Conservation (phyloP, 2,888 invertebrate genomes). For the Luperina nickerlii region DNA sequence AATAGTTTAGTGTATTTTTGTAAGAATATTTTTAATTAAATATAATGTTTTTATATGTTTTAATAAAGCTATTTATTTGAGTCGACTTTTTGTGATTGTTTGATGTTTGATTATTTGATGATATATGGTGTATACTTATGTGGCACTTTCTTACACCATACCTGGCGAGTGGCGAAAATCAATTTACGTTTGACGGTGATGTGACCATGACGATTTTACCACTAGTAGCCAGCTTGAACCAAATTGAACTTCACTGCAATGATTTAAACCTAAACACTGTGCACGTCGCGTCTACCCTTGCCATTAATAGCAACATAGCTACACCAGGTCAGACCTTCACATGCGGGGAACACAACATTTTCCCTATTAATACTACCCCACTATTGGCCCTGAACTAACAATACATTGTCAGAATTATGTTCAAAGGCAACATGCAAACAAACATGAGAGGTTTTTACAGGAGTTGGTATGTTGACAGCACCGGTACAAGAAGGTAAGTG, state of each 20-base stretch:
- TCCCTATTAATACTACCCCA: constrained; percentile 73
- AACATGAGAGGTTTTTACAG: constrained; percentile 94
- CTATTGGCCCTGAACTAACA: constrained; percentile 70
- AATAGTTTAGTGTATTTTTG: constrained; percentile 28
- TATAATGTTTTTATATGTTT: not conserved
- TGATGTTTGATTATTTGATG: too few relatives aligned
- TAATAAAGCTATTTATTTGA: too few relatives aligned
- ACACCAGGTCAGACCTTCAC: constrained; percentile 65
- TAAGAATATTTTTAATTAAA: constrained; percentile 39
- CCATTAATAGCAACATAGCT: constrained; percentile 60
- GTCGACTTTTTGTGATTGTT: too few relatives aligned
- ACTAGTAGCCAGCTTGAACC: constrained; percentile 64
- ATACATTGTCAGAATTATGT: constrained; percentile 92
- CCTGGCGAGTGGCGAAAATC: constrained; percentile 68
- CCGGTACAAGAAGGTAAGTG: constrained; percentile 21
- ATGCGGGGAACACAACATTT: constrained; percentile 79
- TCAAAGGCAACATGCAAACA: constrained; percentile 92
- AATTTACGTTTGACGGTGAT: constrained; percentile 85
- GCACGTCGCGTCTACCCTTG: constrained; percentile 74
- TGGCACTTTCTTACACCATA: constrained; percentile 78
- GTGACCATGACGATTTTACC: constrained; percentile 79
- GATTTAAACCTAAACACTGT: constrained; percentile 78
- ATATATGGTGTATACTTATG: too few relatives aligned
- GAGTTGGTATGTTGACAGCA: constrained; percentile 26
- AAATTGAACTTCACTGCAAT: constrained; percentile 84